Evolutionary conservation across 2,113 vertebrate genomes (phyloP), one percentile per base, ranked within the genome.

Genomic region (Girardinichthys multiradiatus): DNA sequence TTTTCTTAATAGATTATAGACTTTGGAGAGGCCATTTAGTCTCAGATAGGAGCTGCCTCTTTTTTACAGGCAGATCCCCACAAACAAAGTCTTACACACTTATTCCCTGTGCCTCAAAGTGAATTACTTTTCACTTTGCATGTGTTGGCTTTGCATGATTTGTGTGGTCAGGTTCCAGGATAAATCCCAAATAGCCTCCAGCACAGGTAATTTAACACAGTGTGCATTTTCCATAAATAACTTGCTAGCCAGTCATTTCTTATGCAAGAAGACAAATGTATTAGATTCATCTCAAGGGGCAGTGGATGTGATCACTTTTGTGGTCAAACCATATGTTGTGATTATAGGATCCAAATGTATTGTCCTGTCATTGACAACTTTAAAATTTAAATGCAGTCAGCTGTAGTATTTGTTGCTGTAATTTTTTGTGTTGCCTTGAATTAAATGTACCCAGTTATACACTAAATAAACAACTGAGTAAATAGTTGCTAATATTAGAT

Each of bases 161-260:
- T 93, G 92, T 92, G 89, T 82, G 59, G 72, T 87, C 81, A 81
- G 83, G 51, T 90, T 93, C 90, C 86, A 91, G 94, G 88, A 94
- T 95, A 94, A 95, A 94, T 93, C 91, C 88, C 84, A 69, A 24
- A 65, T 68, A 81, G 87, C 85, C 88, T 87, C 72, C 81, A 92
- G 90, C 87, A 86, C 90, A 91, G 89, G 92, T 94, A 94, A 94
- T 93, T 95, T 90, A 94, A 92, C 85, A 89, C 84, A 86, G 91
- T 85, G 83, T 93, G 90, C 90, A 94, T 94, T 96, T 95, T 93
- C 93, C 90, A 92, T 95, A 95, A 95, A 96, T 95, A 93, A 94
- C 94, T 93, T 89, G 84, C 92, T 92, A 87, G 88, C 76, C 70
- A 94, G 93, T 95, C 94, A 95, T 93, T 95, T 92, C 89, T 92